Evolutionary conservation across 1,140 invertebrate species (phyloP).

Genomic region (Chlorops oryzae): DNA sequence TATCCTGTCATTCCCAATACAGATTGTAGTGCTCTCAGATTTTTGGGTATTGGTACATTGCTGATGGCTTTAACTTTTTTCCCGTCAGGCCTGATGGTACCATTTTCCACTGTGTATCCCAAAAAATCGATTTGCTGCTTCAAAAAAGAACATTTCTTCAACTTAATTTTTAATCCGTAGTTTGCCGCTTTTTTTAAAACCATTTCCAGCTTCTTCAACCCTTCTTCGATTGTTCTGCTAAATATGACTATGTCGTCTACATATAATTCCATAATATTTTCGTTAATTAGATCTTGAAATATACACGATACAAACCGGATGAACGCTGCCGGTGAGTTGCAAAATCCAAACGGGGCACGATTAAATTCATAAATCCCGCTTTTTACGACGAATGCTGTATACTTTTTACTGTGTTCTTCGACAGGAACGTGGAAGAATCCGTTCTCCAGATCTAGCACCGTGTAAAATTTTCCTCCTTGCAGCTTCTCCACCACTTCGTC

Average conservation of each 20-base stretch:
- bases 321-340: conserved; percentile 42
- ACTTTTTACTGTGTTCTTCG: conserved; percentile 14
- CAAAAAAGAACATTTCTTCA: conserved; percentile 41
- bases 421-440: conserved; percentile 16
- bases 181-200: conserved; percentile 26
- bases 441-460: conserved; percentile 20
- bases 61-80: conserved; percentile 31
- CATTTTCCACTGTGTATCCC: conserved; percentile 23
- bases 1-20: too few relatives aligned
- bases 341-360: conserved; percentile 15
- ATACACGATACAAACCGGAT: conserved; percentile 42
- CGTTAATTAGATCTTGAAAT: conserved; percentile 13
- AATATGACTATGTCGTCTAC: conserved; percentile 17
- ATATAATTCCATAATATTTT: conserved; percentile 15
- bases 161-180: conserved; percentile 41
- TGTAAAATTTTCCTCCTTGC: conserved; percentile 17
- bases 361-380: conserved; percentile 16
- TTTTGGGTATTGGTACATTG: conserved; percentile 28
- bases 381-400: conserved; percentile 17
- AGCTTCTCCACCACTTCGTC: conserved; percentile 24
- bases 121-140: conserved; percentile 33
- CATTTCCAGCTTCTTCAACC: conserved; percentile 19
- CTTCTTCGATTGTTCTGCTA: conserved; percentile 1
- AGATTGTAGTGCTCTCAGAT: too few relatives aligned
- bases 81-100: conserved; percentile 22